Percentiles rank a stretch among this genome's conserved stretches.
phyloP scores from a whole-genome alignment of 2,797 vertebrate genomes.

The Bovichtus diacanthus region DNA sequence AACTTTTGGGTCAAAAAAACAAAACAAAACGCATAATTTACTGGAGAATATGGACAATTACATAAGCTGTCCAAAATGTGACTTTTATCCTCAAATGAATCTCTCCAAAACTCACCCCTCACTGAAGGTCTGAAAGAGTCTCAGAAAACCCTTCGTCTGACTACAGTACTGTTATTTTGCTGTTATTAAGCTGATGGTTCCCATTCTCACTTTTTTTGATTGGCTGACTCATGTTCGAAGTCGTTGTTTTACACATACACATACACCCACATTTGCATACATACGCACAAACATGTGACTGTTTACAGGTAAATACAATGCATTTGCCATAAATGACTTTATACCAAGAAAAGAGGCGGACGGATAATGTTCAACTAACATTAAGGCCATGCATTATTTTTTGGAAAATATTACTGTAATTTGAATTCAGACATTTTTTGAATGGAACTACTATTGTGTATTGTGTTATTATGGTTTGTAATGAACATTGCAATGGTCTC shows the following conservation, averaged over 20 bases:
- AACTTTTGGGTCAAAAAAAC: constrained; percentile 2
- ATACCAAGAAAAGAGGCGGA: background rate
- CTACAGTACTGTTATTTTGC: background rate
- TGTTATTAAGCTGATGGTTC: constrained; percentile 10
- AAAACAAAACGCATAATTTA: background rate
- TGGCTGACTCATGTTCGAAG: constrained; percentile 31
- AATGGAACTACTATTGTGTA: background rate
- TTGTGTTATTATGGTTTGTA: background rate
- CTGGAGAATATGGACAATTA: background rate
- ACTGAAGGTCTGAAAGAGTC: background rate
- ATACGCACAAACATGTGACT: constrained; percentile 7
- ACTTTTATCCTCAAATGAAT: background rate
- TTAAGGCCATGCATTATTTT: background rate
- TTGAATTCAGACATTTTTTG: background rate
- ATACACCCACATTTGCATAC: background rate
- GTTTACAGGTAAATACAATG: constrained; percentile 3
- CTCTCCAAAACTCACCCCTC: background rate
- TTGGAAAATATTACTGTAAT: background rate
- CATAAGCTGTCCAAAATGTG: background rate
- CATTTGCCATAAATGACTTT: constrained; percentile 14
- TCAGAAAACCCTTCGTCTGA: constrained; percentile 20
- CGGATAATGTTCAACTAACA: background rate
- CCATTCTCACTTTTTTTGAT: constrained; percentile 8
- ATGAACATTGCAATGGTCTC: background rate
- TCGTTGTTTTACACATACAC: constrained; percentile 17